Evolutionary conservation across 2,113 vertebrate genomes (phyloP).

Genomic region (Ramphastos sulfuratus): DNA sequence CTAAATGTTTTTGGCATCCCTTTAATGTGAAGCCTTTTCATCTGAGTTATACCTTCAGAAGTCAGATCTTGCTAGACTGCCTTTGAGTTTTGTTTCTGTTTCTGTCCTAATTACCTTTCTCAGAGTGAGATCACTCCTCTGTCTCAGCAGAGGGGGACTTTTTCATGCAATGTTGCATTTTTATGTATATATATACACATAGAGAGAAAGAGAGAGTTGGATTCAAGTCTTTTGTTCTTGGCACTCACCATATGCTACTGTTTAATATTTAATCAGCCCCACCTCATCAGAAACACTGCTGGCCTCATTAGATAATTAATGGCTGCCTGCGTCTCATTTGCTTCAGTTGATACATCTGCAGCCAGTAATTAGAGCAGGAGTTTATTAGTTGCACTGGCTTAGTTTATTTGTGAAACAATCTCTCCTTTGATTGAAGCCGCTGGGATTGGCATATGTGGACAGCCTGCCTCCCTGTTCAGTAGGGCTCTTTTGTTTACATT

Average conservation of each 20-base stretch:
- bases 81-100: constrained; percentile 66
- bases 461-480: constrained; percentile 70
- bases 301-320: constrained; percentile 90
- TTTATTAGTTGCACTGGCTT: constrained; percentile 84
- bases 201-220: not conserved
- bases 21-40: constrained; percentile 77
- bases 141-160: not conserved
- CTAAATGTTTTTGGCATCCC: constrained; percentile 68
- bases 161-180: not conserved
- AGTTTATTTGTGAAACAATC: constrained; percentile 80
- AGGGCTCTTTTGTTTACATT: constrained; percentile 80
- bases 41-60: constrained; percentile 71
- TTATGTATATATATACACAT: not conserved
- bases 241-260: constrained; percentile 82
- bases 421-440: constrained; percentile 77
- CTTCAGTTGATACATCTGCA: constrained; percentile 86
- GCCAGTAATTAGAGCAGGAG: constrained; percentile 85
- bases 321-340: constrained; percentile 80
- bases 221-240: constrained; percentile 76
- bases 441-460: constrained; percentile 74
- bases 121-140: constrained; percentile 52
- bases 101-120: constrained; percentile 78
- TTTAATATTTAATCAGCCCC: constrained; percentile 92
- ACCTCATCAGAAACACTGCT: constrained; percentile 83
- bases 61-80: constrained; percentile 36